These are phyloP conservation scores for Todiramphus saurophagus DNA, from an alignment of 2,113 vertebrate genomes.

Conservation along the genomic window DNA sequence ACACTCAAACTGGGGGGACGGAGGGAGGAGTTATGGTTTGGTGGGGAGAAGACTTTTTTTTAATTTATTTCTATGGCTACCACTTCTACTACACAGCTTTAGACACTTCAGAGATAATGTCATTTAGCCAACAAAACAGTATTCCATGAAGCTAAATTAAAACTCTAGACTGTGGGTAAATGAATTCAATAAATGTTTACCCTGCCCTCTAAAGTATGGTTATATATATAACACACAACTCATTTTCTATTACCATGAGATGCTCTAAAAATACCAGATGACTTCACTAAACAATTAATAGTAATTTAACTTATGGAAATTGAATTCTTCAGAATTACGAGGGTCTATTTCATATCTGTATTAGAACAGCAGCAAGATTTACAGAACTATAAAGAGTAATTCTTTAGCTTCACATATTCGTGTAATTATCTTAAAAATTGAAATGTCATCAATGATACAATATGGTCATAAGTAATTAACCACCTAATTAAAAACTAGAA, in stretches of 20 bases:
- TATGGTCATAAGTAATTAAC: constrained; percentile 74
- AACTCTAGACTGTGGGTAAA: background rate
- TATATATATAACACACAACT: background rate
- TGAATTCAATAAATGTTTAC: background rate
- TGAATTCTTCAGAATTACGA: background rate
- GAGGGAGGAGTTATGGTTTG: background rate
- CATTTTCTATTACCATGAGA: background rate
- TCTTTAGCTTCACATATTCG: background rate
- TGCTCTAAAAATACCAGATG: background rate
- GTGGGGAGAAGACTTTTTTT: background rate
- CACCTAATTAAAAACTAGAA: constrained; percentile 74
- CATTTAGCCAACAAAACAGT: background rate
- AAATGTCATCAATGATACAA: constrained; percentile 71
- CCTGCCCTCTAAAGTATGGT: background rate
- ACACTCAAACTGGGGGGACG: background rate
- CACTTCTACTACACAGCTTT: background rate
- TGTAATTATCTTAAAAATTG: constrained; percentile 69
- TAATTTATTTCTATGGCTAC: background rate
- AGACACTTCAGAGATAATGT: background rate
- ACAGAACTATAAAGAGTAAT: background rate
- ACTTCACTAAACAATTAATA: background rate
- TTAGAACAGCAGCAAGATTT: background rate
- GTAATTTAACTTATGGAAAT: background rate
- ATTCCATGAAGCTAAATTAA: background rate
- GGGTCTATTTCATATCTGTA: background rate